phyloP scores from a whole-genome alignment of 2,888 invertebrate species.

The Sisyra terminalis region DNA sequence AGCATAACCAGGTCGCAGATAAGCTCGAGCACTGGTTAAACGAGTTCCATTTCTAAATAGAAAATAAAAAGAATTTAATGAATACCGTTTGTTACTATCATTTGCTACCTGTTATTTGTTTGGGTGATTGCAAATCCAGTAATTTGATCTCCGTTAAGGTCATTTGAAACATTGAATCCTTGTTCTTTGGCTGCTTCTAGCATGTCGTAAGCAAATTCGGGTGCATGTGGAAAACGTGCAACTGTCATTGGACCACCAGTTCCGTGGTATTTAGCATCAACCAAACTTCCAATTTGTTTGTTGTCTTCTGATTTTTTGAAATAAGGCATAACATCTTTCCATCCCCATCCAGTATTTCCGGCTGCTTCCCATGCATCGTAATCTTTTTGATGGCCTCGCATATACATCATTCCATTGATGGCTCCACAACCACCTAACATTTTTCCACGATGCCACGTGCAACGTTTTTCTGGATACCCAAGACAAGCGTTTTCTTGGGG shows the following conservation, averaged over 20 bases:
- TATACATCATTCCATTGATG: conserved; percentile 74
- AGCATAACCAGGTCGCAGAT: conserved; percentile 35
- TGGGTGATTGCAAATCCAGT: conserved; percentile 51
- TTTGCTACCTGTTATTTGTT: conserved; percentile 36
- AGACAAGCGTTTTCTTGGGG: conserved; percentile 45
- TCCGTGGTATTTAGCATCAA: conserved; percentile 41
- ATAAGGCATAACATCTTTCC: conserved; percentile 58
- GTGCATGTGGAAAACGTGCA: conserved; percentile 45
- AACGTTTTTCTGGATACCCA: conserved; percentile 31
- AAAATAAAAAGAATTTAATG: too few species aligned
- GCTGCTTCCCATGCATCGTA: conserved; percentile 58
- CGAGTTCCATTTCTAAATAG: conserved; percentile 37
- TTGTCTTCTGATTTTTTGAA: conserved; percentile 54
- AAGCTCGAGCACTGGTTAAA: conserved; percentile 41
- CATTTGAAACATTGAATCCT: conserved; percentile 42
- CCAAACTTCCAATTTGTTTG: conserved; percentile 37
- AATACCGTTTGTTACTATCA: too few species aligned
- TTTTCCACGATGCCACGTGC: conserved; percentile 55
- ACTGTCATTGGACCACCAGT: conserved; percentile 43
- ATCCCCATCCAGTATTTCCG: conserved; percentile 63
- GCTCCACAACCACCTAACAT: conserved; percentile 52
- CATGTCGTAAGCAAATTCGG: conserved; percentile 41
- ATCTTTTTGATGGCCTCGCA: conserved; percentile 56
- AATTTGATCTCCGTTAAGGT: conserved; percentile 43
- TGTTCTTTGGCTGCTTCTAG: conserved; percentile 41